Conservation (phyloP, 2,113 vertebrate species). For the Datnioides undecimradiatus region DNA sequence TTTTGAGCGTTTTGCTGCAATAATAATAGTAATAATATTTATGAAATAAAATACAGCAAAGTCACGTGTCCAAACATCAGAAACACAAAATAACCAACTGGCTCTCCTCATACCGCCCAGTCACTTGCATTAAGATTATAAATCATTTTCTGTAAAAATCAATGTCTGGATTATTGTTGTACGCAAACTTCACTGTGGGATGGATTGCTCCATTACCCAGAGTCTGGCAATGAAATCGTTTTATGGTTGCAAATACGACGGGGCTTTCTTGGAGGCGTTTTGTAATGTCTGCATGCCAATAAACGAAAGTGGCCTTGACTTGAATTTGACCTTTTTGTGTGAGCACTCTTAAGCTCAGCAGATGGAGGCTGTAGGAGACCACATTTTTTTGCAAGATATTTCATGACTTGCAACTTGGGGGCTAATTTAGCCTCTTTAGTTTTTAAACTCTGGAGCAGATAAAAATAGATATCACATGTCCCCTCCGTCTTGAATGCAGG, state of each 20-base stretch:
- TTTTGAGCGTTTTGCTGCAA: background rate
- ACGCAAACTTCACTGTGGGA: slow-evolving; percentile 55
- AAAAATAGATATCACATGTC: slow-evolving; percentile 43
- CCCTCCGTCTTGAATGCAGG: background rate
- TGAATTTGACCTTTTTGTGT: slow-evolving; percentile 71
- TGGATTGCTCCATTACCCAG: slow-evolving; percentile 66
- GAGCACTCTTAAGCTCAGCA: slow-evolving; percentile 39
- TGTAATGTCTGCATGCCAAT: slow-evolving; percentile 63
- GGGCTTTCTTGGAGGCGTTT: slow-evolving; percentile 54
- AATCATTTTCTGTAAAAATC: slow-evolving; percentile 34
- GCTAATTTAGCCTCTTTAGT: slow-evolving; percentile 4
- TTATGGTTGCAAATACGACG: slow-evolving; percentile 56
- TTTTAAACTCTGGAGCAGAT: slow-evolving; percentile 22
- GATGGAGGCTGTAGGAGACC: slow-evolving; percentile 36
- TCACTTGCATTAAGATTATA: slow-evolving; percentile 1
- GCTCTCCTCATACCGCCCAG: background rate
- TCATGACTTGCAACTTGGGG: slow-evolving; percentile 46
- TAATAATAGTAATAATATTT: background rate
- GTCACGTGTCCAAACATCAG: background rate
- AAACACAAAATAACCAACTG: background rate
- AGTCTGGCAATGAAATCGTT: slow-evolving; percentile 50
- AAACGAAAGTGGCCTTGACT: slow-evolving; percentile 72
- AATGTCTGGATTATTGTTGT: slow-evolving; percentile 52
- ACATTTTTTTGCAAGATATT: slow-evolving; percentile 22
- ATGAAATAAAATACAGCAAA: no score